Evolutionary conservation across 2,888 invertebrate genomes (phyloP), one percentile per base, ranked within the genome.

Genomic region (Tupiocoris notatus): DNA sequence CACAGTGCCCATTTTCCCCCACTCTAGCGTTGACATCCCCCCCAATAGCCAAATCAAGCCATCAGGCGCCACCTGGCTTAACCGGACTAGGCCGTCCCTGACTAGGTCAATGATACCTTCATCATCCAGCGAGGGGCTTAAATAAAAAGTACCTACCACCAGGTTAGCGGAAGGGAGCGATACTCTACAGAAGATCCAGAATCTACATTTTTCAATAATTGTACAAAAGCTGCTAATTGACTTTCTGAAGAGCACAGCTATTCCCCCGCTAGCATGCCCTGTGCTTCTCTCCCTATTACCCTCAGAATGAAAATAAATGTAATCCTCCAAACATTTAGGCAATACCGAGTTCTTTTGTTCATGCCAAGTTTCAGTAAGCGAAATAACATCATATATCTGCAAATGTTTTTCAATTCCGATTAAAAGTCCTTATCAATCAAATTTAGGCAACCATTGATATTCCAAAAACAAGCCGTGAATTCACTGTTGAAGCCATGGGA

Each of bases 211-310:
- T 7, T 59, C 59, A 3, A 59, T 9, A 2, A 16, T 16, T 3
- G 17, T n/a, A 9, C 59, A 59, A 59, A 2, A n/a, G 17, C 17
- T 21, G 21, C 1, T 7, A 2, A 59, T 9, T 20, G n/a, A 7
- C 17, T 59, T 59, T 59, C 21, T 59, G 17, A 59, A 16, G 21
- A 59, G 17, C 59, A 59, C 21, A 18, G 21, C 21, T 2, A 59
- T 59, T n/a, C 59, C 59, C n/a, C 59, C 59, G 21, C 59, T 59
- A 3, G 59, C 59, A n/a, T 59, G 59, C 9, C 59, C 59, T 3
- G 16, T 59, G 6, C 59, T 59, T 59, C 21, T 59, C 21, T 59
- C 17, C 17, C 17, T 59, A 59, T 18, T 59, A 1, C 20, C 59
- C 9, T 17, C n/a, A n/a, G 59, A 59, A 3, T 59, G 2, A 59